Evolutionary conservation across 2,888 invertebrate species (phyloP).

Genomic region (Drosophila parthenogenetica): DNA sequence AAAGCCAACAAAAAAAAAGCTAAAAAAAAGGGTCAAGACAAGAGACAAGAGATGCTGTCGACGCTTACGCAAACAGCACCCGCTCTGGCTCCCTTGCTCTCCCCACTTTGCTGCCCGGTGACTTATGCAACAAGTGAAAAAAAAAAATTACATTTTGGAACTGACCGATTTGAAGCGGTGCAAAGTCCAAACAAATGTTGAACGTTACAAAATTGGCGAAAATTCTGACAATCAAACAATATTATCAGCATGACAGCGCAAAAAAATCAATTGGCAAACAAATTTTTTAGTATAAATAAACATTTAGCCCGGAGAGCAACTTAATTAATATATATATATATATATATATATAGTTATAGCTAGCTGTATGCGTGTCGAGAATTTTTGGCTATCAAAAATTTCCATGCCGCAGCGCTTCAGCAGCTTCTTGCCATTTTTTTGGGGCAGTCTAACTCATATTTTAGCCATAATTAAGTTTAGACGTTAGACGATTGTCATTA

Average conservation of each 20-base stretch:
- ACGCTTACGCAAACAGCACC: slow-evolving; percentile 65
- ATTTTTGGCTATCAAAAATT: slow-evolving; percentile 14
- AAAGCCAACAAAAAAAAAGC: slow-evolving; percentile 57
- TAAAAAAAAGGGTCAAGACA: slow-evolving; percentile 45
- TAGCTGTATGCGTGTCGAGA: not conserved
- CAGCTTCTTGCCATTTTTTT: slow-evolving; percentile 1
- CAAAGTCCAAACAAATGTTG: slow-evolving; percentile 60
- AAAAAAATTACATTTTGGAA: slow-evolving; percentile 57
- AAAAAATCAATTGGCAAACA: slow-evolving; percentile 33
- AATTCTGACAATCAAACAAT: slow-evolving; percentile 56
- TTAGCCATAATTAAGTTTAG: slow-evolving; percentile 39
- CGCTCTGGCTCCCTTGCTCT: slow-evolving; percentile 7
- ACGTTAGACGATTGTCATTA: slow-evolving; percentile 21
- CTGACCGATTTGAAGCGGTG: slow-evolving; percentile 22
- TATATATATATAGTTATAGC: slow-evolving; percentile 18
- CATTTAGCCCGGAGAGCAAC: slow-evolving; percentile 10
- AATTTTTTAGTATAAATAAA: not conserved
- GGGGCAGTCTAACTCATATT: slow-evolving; percentile 14
- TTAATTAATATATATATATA: slow-evolving; percentile 44
- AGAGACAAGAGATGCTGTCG: slow-evolving; percentile 57
- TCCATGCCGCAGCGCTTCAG: slow-evolving; percentile 9
- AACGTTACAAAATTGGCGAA: slow-evolving; percentile 27
- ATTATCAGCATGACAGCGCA: slow-evolving; percentile 65
- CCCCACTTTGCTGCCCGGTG: too few relatives aligned
- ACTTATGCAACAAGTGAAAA: slow-evolving; percentile 10